phyloP scores from a whole-genome alignment of 2,797 vertebrate species.

The Phoeniculus purpureus region DNA sequence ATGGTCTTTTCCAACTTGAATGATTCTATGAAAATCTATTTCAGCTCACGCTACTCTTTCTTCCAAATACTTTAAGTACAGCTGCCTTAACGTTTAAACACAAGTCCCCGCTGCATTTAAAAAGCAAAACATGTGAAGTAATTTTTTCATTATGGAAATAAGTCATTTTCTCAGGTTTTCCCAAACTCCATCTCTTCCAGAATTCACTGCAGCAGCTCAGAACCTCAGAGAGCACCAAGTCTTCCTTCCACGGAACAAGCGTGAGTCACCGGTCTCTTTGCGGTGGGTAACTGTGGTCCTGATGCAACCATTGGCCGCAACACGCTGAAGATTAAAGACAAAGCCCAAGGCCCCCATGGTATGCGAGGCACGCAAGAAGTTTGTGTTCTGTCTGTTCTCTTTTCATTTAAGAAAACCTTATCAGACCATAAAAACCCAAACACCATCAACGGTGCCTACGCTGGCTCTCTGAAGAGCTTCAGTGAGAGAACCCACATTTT shows the following conservation, averaged over 20 bases:
- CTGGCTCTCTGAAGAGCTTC: neutral
- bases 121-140: neutral
- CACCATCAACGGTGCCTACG: neutral
- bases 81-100: neutral
- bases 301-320: constrained; percentile 12
- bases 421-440: neutral
- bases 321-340: constrained; percentile 31
- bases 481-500: neutral
- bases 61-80: neutral
- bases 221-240: neutral
- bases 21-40: neutral
- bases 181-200: neutral
- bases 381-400: neutral
- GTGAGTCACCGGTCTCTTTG: neutral
- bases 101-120: neutral
- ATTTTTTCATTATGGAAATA: neutral
- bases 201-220: neutral
- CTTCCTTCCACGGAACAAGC: neutral
- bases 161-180: neutral
- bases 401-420: neutral
- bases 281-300: neutral
- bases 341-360: neutral
- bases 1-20: too few relatives aligned
- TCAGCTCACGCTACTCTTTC: neutral
- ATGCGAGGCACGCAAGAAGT: neutral